A percentile compares a stretch with the other conserved stretches of the same genome.
Evolutionary conservation across 1,140 invertebrate species (phyloP).

Genomic region (Chironomus tepperi): DNA sequence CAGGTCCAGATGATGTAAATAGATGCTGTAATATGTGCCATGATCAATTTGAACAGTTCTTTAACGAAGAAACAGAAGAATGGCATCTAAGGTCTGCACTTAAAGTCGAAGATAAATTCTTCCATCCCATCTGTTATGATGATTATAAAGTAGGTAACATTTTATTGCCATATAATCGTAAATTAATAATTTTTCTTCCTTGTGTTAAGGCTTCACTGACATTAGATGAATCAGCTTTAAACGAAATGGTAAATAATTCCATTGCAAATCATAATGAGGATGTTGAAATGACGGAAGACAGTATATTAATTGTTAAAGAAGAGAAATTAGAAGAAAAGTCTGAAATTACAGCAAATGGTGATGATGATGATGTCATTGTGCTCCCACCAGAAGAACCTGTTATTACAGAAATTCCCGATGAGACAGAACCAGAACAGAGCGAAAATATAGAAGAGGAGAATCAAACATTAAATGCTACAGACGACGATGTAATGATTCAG

Average conservation of each 20-base stretch:
- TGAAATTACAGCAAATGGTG: slow-evolving; percentile 27
- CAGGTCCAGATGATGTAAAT: slow-evolving; percentile 47
- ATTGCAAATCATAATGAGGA: slow-evolving; percentile 23
- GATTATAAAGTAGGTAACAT: slow-evolving; percentile 65
- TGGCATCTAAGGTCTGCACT: slow-evolving; percentile 87
- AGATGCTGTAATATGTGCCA: slow-evolving; percentile 76
- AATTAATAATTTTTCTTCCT: slow-evolving; percentile 10
- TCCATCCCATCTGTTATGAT: slow-evolving; percentile 85
- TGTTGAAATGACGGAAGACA: slow-evolving; percentile 24
- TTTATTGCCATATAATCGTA: not conserved
- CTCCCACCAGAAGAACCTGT: slow-evolving; percentile 38
- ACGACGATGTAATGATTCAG: slow-evolving; percentile 39
- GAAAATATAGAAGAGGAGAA: slow-evolving; percentile 35
- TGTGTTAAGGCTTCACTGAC: slow-evolving; percentile 32
- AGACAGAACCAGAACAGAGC: slow-evolving; percentile 36
- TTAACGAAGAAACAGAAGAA: slow-evolving; percentile 90
- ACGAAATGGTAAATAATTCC: slow-evolving; percentile 26
- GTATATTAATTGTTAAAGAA: not conserved
- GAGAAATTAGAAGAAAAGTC: not conserved
- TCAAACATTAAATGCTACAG: slow-evolving; percentile 32
- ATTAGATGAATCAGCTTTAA: slow-evolving; percentile 28
- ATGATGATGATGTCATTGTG: slow-evolving; percentile 40
- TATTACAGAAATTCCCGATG: slow-evolving; percentile 38
- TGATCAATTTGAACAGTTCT: slow-evolving; percentile 88
- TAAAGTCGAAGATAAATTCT: slow-evolving; percentile 65